phyloP scores from a whole-genome alignment of 92 coral and sea anemone genomes.

The Zoanthus sociatus region DNA sequence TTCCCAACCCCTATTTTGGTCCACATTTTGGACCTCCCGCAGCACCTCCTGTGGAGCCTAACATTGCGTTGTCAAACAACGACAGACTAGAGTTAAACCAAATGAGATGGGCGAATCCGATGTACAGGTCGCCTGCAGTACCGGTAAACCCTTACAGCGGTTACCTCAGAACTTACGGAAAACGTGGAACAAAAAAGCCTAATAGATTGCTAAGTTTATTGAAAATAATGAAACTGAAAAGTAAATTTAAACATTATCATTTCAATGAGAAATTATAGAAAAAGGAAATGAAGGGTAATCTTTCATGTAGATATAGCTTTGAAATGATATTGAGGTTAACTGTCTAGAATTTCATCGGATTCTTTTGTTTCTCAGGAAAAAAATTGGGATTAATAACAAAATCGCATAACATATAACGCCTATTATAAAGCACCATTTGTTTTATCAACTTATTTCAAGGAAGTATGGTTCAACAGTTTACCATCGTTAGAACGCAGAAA shows the following conservation, averaged over 20 bases:
- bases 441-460: too few relatives aligned
- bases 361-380: too few relatives aligned
- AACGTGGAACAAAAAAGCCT: constrained; percentile 60
- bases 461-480: too few relatives aligned
- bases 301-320: background rate
- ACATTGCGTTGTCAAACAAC: constrained; percentile 47
- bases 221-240: background rate
- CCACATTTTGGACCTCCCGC: constrained; percentile 45
- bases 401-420: too few relatives aligned
- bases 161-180: constrained; percentile 82
- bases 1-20: constrained; percentile 46
- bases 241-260: constrained; percentile 18
- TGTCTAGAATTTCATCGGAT: background rate
- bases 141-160: constrained; percentile 47
- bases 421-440: too few relatives aligned
- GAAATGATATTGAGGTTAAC: background rate
- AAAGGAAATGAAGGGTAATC: background rate
- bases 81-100: constrained; percentile 34
- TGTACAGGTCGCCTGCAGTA: constrained; percentile 44
- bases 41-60: constrained; percentile 44
- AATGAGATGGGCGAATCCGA: constrained; percentile 41
- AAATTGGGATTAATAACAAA: too few relatives aligned
- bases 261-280: background rate
- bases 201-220: background rate
- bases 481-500: too few relatives aligned